phyloP scores from a whole-genome alignment of 1,140 invertebrate species.

The Gryon sp. region DNA sequence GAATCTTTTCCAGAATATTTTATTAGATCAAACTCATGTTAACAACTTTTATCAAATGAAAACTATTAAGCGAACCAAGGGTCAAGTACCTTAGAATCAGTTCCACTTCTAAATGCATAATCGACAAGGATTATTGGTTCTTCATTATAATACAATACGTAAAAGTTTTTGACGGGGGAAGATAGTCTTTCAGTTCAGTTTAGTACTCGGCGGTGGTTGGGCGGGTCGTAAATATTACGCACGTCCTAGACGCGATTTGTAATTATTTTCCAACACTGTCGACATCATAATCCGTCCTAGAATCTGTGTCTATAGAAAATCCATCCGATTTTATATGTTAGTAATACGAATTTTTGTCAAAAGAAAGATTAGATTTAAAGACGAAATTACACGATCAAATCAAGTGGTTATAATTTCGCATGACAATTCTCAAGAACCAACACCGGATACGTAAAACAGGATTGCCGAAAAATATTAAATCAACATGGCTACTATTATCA shows the following conservation, averaged over 20 bases:
- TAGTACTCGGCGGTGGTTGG: slow-evolving; percentile 63
- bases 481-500: slow-evolving; percentile 71
- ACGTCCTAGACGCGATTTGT: slow-evolving; percentile 6
- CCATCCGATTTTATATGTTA: not conserved
- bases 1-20: not conserved
- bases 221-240: slow-evolving; percentile 50
- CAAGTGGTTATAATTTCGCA: slow-evolving; percentile 27
- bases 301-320: no score
- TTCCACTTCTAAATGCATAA: slow-evolving; percentile 48
- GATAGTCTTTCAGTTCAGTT: slow-evolving; percentile 66
- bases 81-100: slow-evolving; percentile 52
- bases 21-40: no score
- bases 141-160: slow-evolving; percentile 73
- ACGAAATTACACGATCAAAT: not conserved
- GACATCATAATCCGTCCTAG: slow-evolving; percentile 5
- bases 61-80: slow-evolving; percentile 29
- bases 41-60: slow-evolving; percentile 21
- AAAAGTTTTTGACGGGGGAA: slow-evolving; percentile 52
- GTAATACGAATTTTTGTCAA: not conserved
- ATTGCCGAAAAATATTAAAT: not conserved
- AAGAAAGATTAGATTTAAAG: not conserved
- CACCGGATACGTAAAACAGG: slow-evolving; percentile 14
- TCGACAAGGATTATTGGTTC: slow-evolving; percentile 44
- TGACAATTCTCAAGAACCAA: slow-evolving; percentile 15
- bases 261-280: slow-evolving; percentile 4